Evolutionary conservation across 2,113 vertebrate species (phyloP), one percentile per base, ranked within the genome.

Genomic region (Thamnaconus septentrionalis): DNA sequence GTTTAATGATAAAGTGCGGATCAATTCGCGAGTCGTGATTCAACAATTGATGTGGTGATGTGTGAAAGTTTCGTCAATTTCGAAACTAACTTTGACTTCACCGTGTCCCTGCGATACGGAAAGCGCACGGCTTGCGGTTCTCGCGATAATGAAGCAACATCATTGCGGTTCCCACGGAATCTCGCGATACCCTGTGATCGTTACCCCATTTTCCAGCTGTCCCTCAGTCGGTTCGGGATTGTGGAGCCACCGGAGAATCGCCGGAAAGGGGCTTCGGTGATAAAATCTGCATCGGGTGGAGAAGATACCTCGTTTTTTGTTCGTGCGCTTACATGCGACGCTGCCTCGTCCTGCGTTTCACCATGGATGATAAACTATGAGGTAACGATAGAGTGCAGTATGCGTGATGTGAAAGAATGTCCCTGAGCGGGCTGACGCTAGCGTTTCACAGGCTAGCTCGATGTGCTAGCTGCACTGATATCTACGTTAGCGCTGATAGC

Each of bases 131-230:
- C 18, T 31, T 31, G 18, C 18, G n/a, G 48, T 0, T 83, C 61
- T 82, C 84, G 85, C 87, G 85, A 81, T 54, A 57, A 49, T 7
- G 0, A 5, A 0, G 0, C 0, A 0, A 5, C 0, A 0, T 3
- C 0, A 0, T 3, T 0, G 7, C 4, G 3, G 0, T 0, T n/a
- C 0, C 0, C 0, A 0, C 6, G 10, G 79, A 5, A 31, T 85
- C 59, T 87, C 88, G 86, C 88, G 88, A 86, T 58, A 82, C 4
- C 2, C 66, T 3, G 12, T 9, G 3, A 0, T 44, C 82, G 73
- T 85, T 84, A 87, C 85, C 88, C 88, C 88, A 88, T 89, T 89
- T 88, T 88, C 88, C 88, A 86, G 78, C 78, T 70, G 73, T 82
- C 76, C 67, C 82, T 83, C 75, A 66, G 50, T 84, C 78, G 72